Percentiles rank a stretch among this genome's conserved stretches.
These are phyloP conservation scores for Hetaerina americana DNA, from an alignment of 1,140 invertebrate genomes.

Conservation along the genomic window DNA sequence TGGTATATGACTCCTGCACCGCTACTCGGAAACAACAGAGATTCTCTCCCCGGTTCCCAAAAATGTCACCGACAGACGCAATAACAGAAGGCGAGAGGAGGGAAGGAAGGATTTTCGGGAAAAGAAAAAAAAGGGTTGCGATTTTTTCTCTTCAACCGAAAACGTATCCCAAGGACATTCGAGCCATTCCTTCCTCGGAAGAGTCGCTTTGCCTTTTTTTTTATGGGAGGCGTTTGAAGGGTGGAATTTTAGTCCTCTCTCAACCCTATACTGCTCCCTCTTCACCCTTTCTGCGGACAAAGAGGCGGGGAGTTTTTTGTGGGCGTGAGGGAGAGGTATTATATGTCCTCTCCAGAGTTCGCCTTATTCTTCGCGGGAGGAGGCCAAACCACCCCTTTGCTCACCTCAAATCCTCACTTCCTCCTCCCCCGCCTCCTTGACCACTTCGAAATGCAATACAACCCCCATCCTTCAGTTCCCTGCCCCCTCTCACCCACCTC, in stretches of 20 bases:
- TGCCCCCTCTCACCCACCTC: not conserved
- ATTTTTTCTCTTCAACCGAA: too few relatives aligned
- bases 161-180: not conserved
- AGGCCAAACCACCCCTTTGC: too few relatives aligned
- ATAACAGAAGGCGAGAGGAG: not conserved
- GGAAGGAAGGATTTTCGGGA: not conserved
- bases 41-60: not conserved
- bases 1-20: too few relatives aligned
- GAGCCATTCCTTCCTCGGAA: not conserved
- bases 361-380: too few relatives aligned
- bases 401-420: too few relatives aligned
- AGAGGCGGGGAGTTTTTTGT: too few relatives aligned
- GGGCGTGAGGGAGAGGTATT: not conserved
- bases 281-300: not conserved
- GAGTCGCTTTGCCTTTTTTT: not conserved
- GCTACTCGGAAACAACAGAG: too few relatives aligned
- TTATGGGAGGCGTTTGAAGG: not conserved
- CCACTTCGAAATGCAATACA: too few relatives aligned
- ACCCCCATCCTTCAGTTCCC: too few relatives aligned
- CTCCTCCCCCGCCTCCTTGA: too few relatives aligned
- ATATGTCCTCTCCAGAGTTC: too few relatives aligned
- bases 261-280: not conserved
- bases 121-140: not conserved
- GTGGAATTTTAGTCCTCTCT: too few relatives aligned
- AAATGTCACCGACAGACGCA: not conserved